These are phyloP conservation scores for Myrmophylax atrothorax DNA, from an alignment of 2,113 vertebrate species.

Conservation along the genomic window DNA sequence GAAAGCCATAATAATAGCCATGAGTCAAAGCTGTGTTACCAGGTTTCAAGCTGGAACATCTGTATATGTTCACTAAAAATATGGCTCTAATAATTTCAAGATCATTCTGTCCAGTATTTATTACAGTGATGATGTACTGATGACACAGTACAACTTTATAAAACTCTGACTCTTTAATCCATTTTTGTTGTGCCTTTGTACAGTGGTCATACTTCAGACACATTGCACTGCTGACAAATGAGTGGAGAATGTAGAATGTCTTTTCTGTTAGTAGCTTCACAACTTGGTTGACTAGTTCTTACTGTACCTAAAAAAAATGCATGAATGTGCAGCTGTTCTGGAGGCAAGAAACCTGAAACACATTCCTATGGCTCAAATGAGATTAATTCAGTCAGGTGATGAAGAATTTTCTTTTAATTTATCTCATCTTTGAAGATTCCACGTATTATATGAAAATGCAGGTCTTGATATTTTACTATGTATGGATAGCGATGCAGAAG, in stretches of 20 bases:
- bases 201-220: not conserved
- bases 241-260: not conserved
- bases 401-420: not conserved
- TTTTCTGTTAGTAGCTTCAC: not conserved
- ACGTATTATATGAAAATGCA: not conserved
- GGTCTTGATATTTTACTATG: not conserved
- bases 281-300: not conserved
- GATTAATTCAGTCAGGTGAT: not conserved
- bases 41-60: not conserved
- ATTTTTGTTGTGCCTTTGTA: conserved; percentile 10
- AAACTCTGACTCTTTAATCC: not conserved
- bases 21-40: conserved; percentile 5
- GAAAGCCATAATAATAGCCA: not conserved
- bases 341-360: not conserved
- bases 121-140: not conserved
- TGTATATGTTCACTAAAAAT: conserved; percentile 9
- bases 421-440: not conserved
- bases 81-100: conserved; percentile 53
- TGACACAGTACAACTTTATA: not conserved
- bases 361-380: not conserved
- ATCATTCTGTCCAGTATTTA: not conserved
- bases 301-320: not conserved
- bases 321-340: not conserved
- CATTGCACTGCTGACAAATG: not conserved
- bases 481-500: not conserved